These are phyloP conservation scores for Apis cerana DNA, from an alignment of 1,140 invertebrate species.

Conservation along the genomic window DNA sequence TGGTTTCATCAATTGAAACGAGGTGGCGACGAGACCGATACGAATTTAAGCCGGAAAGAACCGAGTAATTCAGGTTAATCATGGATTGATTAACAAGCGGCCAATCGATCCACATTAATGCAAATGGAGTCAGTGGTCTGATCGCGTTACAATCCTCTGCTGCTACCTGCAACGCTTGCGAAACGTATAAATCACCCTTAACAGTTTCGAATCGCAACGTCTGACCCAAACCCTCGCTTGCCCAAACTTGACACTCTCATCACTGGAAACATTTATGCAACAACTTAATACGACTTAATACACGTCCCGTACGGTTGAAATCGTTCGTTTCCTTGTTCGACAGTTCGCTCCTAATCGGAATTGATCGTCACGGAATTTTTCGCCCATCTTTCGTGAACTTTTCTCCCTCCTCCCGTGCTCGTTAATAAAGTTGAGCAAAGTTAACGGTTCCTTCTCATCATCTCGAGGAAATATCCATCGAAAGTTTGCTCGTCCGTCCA, in stretches of 20 bases:
- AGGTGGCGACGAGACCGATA: not conserved
- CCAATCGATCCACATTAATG: slow-evolving; percentile 43
- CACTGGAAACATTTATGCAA: not conserved
- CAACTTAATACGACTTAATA: not conserved
- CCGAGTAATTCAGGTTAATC: slow-evolving; percentile 9
- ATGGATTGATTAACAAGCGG: slow-evolving; percentile 5
- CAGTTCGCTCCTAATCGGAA: not conserved
- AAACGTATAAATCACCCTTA: slow-evolving; percentile 37
- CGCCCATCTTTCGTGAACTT: too few species aligned
- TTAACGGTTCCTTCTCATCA: too few species aligned
- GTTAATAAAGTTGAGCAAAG: not conserved
- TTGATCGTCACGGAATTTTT: not conserved
- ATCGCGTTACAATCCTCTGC: slow-evolving; percentile 4
- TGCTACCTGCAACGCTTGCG: not conserved
- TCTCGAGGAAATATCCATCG: not conserved
- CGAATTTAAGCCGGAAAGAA: slow-evolving; percentile 5
- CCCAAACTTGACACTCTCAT: not conserved
- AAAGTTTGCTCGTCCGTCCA: not conserved
- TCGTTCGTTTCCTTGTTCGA: not conserved
- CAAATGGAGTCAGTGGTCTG: slow-evolving; percentile 22
- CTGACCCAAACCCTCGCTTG: not conserved
- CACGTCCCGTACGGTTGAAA: too few species aligned
- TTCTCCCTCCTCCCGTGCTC: too few species aligned
- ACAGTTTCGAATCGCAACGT: slow-evolving; percentile 7
- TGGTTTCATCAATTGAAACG: not conserved